Conservation (phyloP, 92 coral and sea anemone species). For the Epizoanthus scotinus region DNA sequence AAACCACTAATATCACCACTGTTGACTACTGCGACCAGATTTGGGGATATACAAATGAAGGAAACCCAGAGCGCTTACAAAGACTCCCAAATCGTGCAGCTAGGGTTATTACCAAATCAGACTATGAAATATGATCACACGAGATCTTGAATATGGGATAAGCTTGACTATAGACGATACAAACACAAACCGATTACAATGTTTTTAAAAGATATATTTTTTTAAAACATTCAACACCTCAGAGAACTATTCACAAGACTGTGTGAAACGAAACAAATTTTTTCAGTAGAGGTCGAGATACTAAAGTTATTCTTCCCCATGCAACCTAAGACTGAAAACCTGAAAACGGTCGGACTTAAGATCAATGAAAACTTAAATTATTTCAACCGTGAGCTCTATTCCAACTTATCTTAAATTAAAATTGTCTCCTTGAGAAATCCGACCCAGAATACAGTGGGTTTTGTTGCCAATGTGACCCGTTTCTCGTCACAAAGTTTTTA, state of each 20-base stretch:
- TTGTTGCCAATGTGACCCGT: no score
- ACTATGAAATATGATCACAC: background rate
- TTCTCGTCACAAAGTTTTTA: no score
- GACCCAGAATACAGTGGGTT: no score
- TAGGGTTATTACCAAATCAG: background rate
- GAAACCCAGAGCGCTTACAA: background rate
- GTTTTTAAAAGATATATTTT: no score
- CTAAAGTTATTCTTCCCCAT: background rate
- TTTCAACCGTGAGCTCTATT: no score
- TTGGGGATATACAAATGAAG: constrained; percentile 11
- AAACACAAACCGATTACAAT: background rate
- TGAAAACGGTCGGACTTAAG: background rate
- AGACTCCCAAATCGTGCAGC: background rate
- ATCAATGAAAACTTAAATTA: background rate
- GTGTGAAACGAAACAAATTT: background rate
- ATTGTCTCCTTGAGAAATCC: no score
- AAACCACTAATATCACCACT: constrained; percentile 19
- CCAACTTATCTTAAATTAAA: no score
- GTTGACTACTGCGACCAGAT: constrained; percentile 20
- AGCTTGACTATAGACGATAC: background rate
- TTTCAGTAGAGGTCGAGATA: constrained; percentile 4
- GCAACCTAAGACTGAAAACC: no score
- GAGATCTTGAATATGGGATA: background rate
- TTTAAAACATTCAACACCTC: no score
- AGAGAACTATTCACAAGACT: background rate